Percentiles rank a stretch among this genome's conserved stretches.
Conservation (phyloP, 2,888 invertebrate genomes). For the Tenthredo notha region DNA sequence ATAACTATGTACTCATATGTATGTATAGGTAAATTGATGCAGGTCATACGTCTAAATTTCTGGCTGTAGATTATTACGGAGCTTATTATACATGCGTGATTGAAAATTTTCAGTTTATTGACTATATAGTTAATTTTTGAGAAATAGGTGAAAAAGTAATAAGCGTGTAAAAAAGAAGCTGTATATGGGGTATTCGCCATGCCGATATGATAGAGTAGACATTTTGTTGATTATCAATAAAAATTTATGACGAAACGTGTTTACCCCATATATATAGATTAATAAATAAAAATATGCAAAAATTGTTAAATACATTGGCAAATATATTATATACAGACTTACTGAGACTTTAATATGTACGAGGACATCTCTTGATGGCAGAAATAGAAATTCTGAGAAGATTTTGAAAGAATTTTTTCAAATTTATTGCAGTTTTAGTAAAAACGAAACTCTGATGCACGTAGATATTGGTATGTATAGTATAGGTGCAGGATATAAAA, state of each 20-base stretch:
- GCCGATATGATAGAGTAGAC: no score
- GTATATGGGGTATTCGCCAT: no score
- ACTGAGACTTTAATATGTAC: neutral
- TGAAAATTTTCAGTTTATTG: neutral
- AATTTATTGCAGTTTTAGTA: neutral
- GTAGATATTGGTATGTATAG: neutral
- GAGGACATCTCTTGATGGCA: neutral
- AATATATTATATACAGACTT: neutral
- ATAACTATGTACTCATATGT: no score
- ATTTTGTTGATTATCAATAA: no score
- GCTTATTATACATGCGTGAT: neutral
- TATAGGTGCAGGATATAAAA: neutral
- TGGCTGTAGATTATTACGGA: neutral
- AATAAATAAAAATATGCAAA: neutral
- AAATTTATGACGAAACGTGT: no score
- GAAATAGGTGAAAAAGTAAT: neutral
- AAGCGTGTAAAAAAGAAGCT: neutral
- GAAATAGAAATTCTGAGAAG: neutral
- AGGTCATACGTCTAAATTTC: neutral
- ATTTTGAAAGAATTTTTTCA: neutral
- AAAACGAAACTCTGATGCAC: neutral
- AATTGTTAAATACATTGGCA: neutral
- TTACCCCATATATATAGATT: no score
- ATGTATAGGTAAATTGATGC: conserved; percentile 5
- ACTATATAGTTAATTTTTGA: neutral